Evolutionary conservation across 2,113 vertebrate genomes (phyloP), one percentile per base, ranked within the genome.

Genomic region (Marcusenius ussheri): DNA sequence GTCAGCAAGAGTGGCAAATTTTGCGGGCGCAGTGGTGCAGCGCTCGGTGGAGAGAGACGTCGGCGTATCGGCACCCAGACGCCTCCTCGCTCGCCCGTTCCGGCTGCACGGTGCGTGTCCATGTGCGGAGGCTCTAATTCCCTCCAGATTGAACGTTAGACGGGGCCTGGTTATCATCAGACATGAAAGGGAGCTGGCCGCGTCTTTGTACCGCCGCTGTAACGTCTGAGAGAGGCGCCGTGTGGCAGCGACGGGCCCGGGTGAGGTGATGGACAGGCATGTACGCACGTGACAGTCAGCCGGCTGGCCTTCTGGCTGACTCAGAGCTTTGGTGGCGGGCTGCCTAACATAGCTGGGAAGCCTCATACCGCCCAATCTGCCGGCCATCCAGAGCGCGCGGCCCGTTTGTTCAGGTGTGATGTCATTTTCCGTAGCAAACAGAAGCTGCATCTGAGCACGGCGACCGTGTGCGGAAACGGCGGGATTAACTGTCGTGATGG

Each of bases 1-100:
- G 94, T 96, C 95, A 95, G 96, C 95, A 96, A 95, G 94, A 95
- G 95, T 91, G 91, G 91, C 93, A 93, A 96, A 96, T 95, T 66
- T 95, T 96, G 95, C 95, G 39, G 21, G 8, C 5, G 15, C 1
- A 17, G 77, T 45, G 13, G 15, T 21, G 95, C 94, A 94, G 62
- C 1, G 0, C 10, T 31, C 3, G 3, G 3, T 4, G 62, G 62
- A 31, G 62, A 3, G 8, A 70, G 10, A 31, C 3, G 10, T 4
- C 0, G n/a, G 62, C 3, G 62, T 70, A 70, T 31, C 9, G 0
- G n/a, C 10, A 70, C n/a, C 62, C 10, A 5, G 6, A 31, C n/a
- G n/a, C 62, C 62, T 1, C 27, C 27, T 13, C 62, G 0, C 62
- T 31, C 24, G 11, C 62, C n/a, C 19, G 19, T 46, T 21, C 45